phyloP scores from a whole-genome alignment of 1,140 invertebrate species.

The Bradynema listronoti region DNA sequence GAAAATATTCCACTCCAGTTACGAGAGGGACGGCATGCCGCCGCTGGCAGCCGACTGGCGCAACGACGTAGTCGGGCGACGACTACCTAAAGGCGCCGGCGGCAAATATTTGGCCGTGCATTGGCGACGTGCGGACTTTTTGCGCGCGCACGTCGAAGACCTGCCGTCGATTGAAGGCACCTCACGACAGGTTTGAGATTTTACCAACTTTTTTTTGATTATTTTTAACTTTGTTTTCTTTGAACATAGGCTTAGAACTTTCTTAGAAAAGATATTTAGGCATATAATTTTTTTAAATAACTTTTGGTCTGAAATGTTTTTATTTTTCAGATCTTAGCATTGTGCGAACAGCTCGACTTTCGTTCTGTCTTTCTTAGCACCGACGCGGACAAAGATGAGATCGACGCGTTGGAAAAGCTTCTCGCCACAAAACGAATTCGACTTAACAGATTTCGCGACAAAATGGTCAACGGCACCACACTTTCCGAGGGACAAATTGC shows the following conservation, averaged over 20 bases:
- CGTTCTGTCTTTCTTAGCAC: constrained; percentile 82
- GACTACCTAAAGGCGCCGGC: constrained; percentile 61
- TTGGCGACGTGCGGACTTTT: constrained; percentile 76
- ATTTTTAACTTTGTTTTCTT: no score
- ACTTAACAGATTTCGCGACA: constrained; percentile 17
- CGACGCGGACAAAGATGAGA: constrained; percentile 65
- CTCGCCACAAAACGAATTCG: constrained; percentile 18
- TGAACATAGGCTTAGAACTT: no score
- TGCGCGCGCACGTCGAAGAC: constrained; percentile 65
- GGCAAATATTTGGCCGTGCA: constrained; percentile 74
- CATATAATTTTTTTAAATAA: no score
- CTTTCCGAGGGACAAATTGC: constrained; percentile 74
- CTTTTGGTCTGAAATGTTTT: constrained; percentile 10
- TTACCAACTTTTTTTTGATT: no score
- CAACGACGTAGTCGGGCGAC: constrained; percentile 60
- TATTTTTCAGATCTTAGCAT: background rate
- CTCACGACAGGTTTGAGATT: constrained; percentile 66
- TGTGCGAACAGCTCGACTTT: no score
- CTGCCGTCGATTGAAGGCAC: constrained; percentile 70
- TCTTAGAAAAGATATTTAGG: no score
- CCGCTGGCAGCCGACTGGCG: constrained; percentile 64
- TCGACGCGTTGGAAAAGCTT: constrained; percentile 60
- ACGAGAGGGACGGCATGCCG: constrained; percentile 66
- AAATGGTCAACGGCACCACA: background rate
- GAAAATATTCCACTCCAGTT: constrained; percentile 67